Evolutionary conservation across 2,888 invertebrate genomes (phyloP).

Genomic region (Flabesymbios commensalis): DNA sequence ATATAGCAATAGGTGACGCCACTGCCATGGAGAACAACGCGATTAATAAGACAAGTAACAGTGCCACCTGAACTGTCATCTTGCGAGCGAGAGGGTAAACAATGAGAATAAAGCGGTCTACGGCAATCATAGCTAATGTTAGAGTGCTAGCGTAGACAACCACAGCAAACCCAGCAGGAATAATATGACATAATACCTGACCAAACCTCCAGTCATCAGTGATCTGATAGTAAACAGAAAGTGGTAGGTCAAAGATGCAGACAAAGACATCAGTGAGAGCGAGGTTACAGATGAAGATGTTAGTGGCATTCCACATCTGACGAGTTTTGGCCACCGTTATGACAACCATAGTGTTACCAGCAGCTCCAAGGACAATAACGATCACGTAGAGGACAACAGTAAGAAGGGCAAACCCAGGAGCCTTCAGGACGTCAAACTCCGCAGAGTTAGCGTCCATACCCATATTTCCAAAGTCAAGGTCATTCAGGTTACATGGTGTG

Average conservation of each 20-base stretch:
- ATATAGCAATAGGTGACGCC: slow-evolving; percentile 68
- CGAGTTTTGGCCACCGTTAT: slow-evolving; percentile 49
- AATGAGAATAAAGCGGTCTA: slow-evolving; percentile 56
- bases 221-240: slow-evolving; percentile 57
- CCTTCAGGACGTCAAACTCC: slow-evolving; percentile 26
- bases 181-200: slow-evolving; percentile 48
- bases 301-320: slow-evolving; percentile 55
- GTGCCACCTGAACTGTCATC: slow-evolving; percentile 47
- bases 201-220: slow-evolving; percentile 57
- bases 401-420: slow-evolving; percentile 8
- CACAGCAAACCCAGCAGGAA: slow-evolving; percentile 53
- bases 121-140: slow-evolving; percentile 56
- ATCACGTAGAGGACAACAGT: slow-evolving; percentile 29
- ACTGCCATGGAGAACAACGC: slow-evolving; percentile 45
- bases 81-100: slow-evolving; percentile 48
- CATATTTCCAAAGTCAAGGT: no score
- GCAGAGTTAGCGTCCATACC: no score
- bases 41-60: slow-evolving; percentile 45
- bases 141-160: slow-evolving; percentile 56
- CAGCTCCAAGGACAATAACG: slow-evolving; percentile 51
- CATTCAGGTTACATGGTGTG: no score
- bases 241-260: slow-evolving; percentile 55
- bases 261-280: slow-evolving; percentile 56
- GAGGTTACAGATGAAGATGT: slow-evolving; percentile 57
- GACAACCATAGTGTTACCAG: slow-evolving; percentile 53